Evolutionary conservation across 2,113 vertebrate species (phyloP).

Genomic region (Todiramphus chloris): DNA sequence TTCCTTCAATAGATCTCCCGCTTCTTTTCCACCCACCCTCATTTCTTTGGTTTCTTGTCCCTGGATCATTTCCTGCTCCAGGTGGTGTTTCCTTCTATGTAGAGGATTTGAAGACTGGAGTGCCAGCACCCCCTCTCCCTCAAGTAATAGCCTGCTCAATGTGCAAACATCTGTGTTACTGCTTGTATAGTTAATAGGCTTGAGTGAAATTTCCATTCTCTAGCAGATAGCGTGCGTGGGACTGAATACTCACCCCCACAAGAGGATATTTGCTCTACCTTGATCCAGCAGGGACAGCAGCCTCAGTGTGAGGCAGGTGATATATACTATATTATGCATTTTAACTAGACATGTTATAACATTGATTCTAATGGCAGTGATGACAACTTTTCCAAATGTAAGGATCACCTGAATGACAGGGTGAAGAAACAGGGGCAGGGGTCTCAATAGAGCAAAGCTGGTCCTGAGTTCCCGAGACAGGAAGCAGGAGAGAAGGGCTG

Average conservation of each 20-base stretch:
- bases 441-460: neutral
- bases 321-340: neutral
- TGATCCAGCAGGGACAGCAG: neutral
- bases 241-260: neutral
- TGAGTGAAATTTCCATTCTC: constrained; percentile 5
- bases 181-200: neutral
- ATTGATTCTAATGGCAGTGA: neutral
- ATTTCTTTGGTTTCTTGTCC: constrained; percentile 37
- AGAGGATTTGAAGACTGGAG: neutral
- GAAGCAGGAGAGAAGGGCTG: neutral
- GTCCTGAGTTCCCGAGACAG: neutral
- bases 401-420: neutral
- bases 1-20: constrained; percentile 13
- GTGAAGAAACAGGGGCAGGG: neutral
- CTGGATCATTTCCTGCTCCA: constrained; percentile 43
- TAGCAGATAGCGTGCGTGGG: neutral
- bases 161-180: constrained; percentile 30
- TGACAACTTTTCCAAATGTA: neutral
- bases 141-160: neutral
- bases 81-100: constrained; percentile 1
- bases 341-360: neutral
- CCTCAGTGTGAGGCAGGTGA: neutral
- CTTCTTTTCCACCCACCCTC: neutral
- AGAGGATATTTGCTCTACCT: neutral
- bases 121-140: neutral